These are phyloP conservation scores for Vulpes vulpes DNA, from an alignment of 2,113 vertebrate genomes.

Conservation along the genomic window DNA sequence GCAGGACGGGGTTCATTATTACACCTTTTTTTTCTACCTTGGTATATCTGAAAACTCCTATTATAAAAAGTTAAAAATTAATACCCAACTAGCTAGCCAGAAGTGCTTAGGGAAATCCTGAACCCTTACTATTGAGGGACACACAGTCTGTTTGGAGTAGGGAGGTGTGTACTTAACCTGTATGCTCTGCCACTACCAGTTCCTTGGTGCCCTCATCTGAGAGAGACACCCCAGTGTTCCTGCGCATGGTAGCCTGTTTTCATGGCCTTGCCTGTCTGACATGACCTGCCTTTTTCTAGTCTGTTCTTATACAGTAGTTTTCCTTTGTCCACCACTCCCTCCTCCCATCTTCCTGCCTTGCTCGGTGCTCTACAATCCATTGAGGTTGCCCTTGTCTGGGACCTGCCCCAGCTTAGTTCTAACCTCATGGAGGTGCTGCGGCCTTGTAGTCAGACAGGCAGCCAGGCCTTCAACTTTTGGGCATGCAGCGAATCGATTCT, in stretches of 20 bases:
- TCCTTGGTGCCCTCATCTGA: neutral
- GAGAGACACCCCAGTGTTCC: neutral
- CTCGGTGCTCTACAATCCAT: neutral
- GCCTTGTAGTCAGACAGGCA: neutral
- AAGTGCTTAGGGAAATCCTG: neutral
- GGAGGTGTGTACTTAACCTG: neutral
- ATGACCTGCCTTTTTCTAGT: neutral
- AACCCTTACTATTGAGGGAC: neutral
- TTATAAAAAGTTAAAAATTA: conserved; percentile 44
- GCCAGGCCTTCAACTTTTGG: neutral
- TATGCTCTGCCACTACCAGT: neutral
- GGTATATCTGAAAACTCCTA: conserved; percentile 24
- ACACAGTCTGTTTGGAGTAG: neutral
- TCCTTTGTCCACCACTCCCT: neutral
- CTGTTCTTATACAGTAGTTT: conserved; percentile 1
- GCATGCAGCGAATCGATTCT: neutral
- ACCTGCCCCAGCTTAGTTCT: neutral
- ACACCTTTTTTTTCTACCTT: conserved; percentile 29
- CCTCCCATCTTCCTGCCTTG: neutral
- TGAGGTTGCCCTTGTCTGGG: conserved; percentile 16
- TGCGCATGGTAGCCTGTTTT: neutral
- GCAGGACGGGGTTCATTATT: neutral
- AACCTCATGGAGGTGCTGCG: neutral
- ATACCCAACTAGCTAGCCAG: neutral
- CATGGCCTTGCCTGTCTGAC: neutral